These are phyloP conservation scores for Camelus bactrianus DNA, from an alignment of 2,113 vertebrate species.

Conservation along the genomic window DNA sequence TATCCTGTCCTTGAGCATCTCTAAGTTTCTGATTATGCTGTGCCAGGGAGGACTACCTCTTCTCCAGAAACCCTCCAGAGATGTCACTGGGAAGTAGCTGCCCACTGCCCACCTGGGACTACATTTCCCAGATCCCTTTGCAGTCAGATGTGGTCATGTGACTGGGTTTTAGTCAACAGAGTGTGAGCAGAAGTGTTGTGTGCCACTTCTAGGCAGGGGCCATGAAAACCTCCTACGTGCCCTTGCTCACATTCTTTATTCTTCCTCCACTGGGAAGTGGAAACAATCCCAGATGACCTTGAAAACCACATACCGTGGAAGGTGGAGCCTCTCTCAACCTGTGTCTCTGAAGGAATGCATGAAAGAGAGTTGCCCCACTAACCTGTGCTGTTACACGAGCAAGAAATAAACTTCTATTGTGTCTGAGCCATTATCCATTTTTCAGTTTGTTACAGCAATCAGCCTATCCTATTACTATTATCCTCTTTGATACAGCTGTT, in stretches of 20 bases:
- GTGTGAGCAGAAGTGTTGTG: neutral
- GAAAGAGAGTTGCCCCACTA: neutral
- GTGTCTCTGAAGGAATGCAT: neutral
- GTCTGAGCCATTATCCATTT: constrained; percentile 26
- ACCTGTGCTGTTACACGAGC: neutral
- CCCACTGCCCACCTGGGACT: neutral
- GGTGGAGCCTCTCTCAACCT: neutral
- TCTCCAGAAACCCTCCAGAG: neutral
- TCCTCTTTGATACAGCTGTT: neutral
- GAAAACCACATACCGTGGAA: neutral
- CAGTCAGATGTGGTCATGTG: neutral
- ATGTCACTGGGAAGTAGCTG: neutral
- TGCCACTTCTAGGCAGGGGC: neutral
- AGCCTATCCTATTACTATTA: neutral
- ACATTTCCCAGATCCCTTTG: neutral
- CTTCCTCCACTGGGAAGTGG: neutral
- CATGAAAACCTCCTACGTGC: neutral
- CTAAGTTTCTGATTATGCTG: neutral
- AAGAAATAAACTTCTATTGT: constrained; percentile 8
- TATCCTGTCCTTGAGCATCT: neutral
- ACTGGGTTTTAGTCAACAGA: neutral
- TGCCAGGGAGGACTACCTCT: neutral
- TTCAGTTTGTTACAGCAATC: neutral
- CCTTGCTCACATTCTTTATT: neutral
- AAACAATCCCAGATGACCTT: neutral